Base-by-base conservation (phyloP, 2,113 vertebrate species). In the Brachyhypopomus gauderio region DNA sequence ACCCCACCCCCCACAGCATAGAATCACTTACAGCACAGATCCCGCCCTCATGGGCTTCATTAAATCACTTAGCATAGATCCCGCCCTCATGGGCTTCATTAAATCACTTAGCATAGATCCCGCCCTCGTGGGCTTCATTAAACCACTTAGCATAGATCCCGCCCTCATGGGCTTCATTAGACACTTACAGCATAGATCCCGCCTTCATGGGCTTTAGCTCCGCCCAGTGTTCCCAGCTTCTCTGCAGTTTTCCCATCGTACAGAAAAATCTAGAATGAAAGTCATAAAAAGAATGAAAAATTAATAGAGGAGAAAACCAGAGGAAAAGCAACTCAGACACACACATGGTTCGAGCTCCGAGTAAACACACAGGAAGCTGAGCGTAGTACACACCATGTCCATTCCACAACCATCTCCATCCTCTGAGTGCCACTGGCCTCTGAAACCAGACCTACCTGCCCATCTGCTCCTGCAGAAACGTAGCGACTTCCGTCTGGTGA, bases 1-100 rank as follows among this genome's bases (percentile, higher is more conserved):
- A 30, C 30, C 30, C 30, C 30, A 3, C 30, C 30, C 30, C 30
- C 30, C 30, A 30, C 30, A 30, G 30, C 30, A 30, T 30, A 30
- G 30, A 72, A 30, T 7, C 8, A 97, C 96, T 95, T 91, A 99
- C 98, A 55, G 98, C 96, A 66, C 99, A 99, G 85, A 99, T 92
- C 78, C 98, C 97, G 67, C 98, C 98, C 1, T 94, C 94, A n/a
- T 99, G 98, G 59, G 96, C 96, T 85, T 96, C 97, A 78, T 62
- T 71, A 45, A 30, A 45, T 6, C 12, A 97, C 96, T 95, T 91
- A 55, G 98, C 96, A 64, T 99, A 99, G 85, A 99, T 92, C 78
- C 97, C 98, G 66, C 98, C 98, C 1, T 94, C 94, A 20, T 41
- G 41, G 41, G 4, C 41, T 41, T 41, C 41, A 9, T 62, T 71